Conservation (phyloP, 2,113 vertebrate genomes). For the Cavia porcellus region DNA sequence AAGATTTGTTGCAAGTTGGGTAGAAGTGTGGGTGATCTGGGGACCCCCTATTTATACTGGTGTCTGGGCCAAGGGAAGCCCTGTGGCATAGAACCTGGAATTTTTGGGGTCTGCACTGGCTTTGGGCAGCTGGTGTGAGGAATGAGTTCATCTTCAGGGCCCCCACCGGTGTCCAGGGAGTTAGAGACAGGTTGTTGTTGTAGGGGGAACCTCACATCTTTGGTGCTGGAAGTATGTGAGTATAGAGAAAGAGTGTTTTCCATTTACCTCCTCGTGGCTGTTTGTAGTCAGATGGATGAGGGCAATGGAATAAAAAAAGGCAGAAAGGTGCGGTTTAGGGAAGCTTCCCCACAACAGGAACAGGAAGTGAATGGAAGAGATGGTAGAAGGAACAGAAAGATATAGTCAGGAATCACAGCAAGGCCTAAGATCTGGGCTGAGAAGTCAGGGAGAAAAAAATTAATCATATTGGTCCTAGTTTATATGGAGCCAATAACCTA, state of each 20-base stretch:
- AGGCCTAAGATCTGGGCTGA: background rate
- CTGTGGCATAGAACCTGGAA: background rate
- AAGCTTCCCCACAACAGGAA: background rate
- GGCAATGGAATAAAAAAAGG: background rate
- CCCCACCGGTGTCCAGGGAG: background rate
- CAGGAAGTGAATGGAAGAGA: background rate
- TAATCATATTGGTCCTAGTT: background rate
- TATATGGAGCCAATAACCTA: background rate
- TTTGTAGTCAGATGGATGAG: background rate
- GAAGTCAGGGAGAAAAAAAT: background rate
- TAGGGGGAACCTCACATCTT: rapidly evolving
- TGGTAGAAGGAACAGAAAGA: background rate
- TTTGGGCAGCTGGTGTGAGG: background rate
- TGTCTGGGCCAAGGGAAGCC: background rate
- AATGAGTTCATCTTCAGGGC: background rate
- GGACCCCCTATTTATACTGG: background rate
- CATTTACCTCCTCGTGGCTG: background rate
- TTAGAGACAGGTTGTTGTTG: background rate
- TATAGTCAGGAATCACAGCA: background rate
- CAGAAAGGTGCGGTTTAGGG: background rate
- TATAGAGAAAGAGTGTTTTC: background rate
- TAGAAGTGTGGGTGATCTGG: background rate
- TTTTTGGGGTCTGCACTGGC: background rate
- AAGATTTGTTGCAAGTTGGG: background rate
- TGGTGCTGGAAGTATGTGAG: background rate